Conservation (phyloP, 2,797 vertebrate genomes). For the Lophotriccus pileatus region DNA sequence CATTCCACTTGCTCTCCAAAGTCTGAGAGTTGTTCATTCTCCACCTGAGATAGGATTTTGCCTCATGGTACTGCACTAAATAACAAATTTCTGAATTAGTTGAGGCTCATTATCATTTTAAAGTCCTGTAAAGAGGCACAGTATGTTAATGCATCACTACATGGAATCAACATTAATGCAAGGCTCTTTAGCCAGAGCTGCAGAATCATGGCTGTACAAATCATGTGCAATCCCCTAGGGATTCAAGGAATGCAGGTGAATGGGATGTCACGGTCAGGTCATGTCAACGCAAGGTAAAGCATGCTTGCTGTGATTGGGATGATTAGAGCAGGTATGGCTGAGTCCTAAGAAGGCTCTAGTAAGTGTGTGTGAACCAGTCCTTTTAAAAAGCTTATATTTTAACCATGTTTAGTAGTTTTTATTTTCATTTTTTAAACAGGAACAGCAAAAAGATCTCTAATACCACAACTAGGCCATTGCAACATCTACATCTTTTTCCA, state of each 20-base stretch:
- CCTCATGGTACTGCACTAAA: background rate
- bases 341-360: background rate
- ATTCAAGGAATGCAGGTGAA: background rate
- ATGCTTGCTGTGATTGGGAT: background rate
- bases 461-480: background rate
- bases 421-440: background rate
- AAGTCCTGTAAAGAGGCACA: background rate
- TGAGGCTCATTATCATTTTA: background rate
- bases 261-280: background rate
- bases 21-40: background rate
- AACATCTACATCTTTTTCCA: slow-evolving; percentile 21
- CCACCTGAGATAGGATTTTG: background rate
- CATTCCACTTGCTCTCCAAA: background rate
- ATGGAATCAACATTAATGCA: background rate
- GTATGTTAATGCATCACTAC: background rate
- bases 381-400: background rate
- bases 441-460: background rate
- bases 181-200: background rate
- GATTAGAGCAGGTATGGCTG: background rate
- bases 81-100: background rate
- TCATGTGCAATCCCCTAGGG: background rate
- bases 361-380: background rate
- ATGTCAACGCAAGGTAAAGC: background rate
- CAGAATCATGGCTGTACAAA: background rate
- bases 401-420: background rate